phyloP scores from a whole-genome alignment of 2,797 vertebrate species.

The Percopsis omiscomaycus region DNA sequence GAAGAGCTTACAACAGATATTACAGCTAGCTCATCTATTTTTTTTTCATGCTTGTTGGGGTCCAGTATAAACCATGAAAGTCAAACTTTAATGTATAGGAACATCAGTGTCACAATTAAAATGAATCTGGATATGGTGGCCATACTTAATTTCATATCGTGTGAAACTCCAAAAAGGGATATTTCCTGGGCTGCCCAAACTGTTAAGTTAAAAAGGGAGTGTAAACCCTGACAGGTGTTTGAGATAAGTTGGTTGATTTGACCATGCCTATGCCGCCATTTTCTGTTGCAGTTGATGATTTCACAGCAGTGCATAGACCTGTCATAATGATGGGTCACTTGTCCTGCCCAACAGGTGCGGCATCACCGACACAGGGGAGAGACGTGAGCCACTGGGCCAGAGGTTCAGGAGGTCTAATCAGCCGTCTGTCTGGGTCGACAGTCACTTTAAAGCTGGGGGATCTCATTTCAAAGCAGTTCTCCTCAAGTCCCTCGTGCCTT shows the following conservation, averaged over 20 bases:
- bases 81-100: slow-evolving; percentile 51
- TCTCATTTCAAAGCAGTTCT: slow-evolving; percentile 42
- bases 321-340: no score
- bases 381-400: no score
- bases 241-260: no score
- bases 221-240: no score
- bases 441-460: slow-evolving; percentile 13
- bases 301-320: no score
- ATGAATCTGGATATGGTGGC: not conserved
- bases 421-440: no score
- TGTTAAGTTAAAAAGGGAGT: not conserved
- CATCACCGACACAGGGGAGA: no score
- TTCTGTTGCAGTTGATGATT: no score
- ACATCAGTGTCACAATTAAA: slow-evolving; percentile 40
- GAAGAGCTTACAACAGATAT: slow-evolving; percentile 68
- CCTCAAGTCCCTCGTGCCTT: slow-evolving; percentile 34
- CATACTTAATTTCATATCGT: not conserved
- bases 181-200: not conserved
- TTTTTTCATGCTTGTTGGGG: slow-evolving; percentile 49
- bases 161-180: not conserved
- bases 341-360: no score
- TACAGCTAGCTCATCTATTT: slow-evolving; percentile 56
- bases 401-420: no score
- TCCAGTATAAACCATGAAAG: slow-evolving; percentile 60
- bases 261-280: no score